phyloP scores from a whole-genome alignment of 2,113 vertebrate genomes.

The Poicephalus gulielmi region DNA sequence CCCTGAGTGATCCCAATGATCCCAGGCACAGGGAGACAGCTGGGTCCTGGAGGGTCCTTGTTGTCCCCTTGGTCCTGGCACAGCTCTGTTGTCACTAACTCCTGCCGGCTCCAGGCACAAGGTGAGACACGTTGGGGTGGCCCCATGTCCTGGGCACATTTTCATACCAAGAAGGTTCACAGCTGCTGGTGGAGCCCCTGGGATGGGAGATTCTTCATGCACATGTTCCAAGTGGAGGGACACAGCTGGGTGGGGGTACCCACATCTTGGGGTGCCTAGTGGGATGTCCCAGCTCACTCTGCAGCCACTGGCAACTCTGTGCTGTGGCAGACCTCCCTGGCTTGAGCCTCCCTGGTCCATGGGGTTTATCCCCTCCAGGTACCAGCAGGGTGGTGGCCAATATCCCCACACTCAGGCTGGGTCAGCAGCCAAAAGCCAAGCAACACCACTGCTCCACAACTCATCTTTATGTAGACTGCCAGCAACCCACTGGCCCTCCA shows the following conservation, averaged over 20 bases:
- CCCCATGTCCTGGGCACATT: not conserved
- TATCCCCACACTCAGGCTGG: fast-evolving
- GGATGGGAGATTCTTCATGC: not conserved
- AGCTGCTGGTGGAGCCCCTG: fast-evolving
- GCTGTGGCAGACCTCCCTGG: not conserved
- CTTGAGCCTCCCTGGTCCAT: not conserved
- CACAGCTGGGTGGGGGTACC: not conserved
- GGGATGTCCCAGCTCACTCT: not conserved
- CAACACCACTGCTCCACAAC: fast-evolving
- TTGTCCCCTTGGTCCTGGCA: not conserved
- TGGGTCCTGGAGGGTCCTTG: not conserved
- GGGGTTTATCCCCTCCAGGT: fast-evolving
- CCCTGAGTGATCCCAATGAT: not conserved
- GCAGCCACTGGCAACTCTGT: fast-evolving
- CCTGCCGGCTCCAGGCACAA: too few relatives aligned
- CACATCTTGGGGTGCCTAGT: not conserved
- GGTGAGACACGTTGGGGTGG: fast-evolving
- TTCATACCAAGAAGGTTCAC: not conserved
- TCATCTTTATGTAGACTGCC: not conserved
- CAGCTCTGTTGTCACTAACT: not conserved
- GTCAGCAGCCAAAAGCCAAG: not conserved
- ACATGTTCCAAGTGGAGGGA: not conserved
- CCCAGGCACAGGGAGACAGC: not conserved
- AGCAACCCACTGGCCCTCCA: not conserved
- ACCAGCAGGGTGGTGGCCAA: fast-evolving